A percentile compares a stretch with the other conserved stretches of the same genome.
These are phyloP conservation scores for Protula sp. DNA, from an alignment of 2,888 invertebrate genomes.

Conservation along the genomic window DNA sequence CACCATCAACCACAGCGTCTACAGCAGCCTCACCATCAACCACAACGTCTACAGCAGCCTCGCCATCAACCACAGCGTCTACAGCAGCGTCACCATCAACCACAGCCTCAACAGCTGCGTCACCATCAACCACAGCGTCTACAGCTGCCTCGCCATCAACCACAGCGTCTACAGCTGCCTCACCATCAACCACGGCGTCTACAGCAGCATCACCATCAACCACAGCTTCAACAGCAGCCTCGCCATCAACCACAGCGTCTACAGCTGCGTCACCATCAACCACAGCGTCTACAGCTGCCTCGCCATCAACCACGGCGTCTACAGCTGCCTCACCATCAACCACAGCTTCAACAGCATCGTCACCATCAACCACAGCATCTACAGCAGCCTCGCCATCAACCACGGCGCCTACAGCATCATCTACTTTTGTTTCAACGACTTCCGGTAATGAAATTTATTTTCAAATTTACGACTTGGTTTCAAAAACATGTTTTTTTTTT, in stretches of 20 bases:
- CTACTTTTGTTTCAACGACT: conserved; percentile 13
- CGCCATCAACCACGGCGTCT: too few species aligned
- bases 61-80: background rate
- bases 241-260: background rate
- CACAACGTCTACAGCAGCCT: background rate
- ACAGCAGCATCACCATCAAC: background rate
- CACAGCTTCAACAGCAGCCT: background rate
- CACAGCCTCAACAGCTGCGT: background rate
- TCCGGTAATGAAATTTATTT: too few species aligned
- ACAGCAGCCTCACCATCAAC: background rate
- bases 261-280: background rate
- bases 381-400: conserved; percentile 3
- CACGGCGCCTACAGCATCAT: conserved; percentile 11
- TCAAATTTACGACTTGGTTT: too few species aligned
- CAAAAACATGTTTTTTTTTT: too few species aligned
- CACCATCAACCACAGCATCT: conserved; percentile 1
- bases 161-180: background rate
- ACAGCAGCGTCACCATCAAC: background rate
- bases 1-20: background rate
- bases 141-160: background rate
- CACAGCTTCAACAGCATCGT: background rate
- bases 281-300: background rate
- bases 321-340: background rate
- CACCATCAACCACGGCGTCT: background rate
- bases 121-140: background rate